Evolutionary conservation across 2,797 vertebrate genomes (phyloP).

Genomic region (Syndactyla subalaris): DNA sequence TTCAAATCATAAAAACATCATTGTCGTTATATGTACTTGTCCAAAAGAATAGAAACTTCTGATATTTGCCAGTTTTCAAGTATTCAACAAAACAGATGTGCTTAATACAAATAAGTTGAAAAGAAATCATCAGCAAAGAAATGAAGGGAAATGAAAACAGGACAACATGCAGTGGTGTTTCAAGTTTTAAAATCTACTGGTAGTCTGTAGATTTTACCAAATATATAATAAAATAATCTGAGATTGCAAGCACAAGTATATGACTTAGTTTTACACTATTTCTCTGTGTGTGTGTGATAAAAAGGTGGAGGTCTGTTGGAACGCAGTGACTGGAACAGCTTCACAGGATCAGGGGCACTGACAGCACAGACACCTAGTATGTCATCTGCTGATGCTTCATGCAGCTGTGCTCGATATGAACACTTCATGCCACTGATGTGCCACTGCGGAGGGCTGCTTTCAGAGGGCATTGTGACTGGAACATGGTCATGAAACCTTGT

Average conservation of each 20-base stretch:
- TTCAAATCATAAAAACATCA: constrained; percentile 19
- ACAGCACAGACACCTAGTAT: not conserved
- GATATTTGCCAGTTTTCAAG: not conserved
- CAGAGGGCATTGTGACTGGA: not conserved
- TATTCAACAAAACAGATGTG: constrained; percentile 22
- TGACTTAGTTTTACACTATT: not conserved
- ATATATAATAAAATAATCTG: not conserved
- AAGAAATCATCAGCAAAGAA: not conserved
- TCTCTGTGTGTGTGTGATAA: rapidly evolving
- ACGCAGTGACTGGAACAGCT: not conserved
- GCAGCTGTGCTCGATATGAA: rapidly evolving
- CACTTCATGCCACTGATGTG: rapidly evolving
- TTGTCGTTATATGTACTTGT: not conserved
- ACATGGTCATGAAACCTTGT: rapidly evolving
- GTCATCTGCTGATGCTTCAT: not conserved
- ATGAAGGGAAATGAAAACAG: not conserved
- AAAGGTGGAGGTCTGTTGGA: not conserved
- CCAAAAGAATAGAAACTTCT: constrained; percentile 1
- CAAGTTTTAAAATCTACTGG: not conserved
- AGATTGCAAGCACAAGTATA: not conserved
- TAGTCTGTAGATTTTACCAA: not conserved
- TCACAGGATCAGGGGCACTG: not conserved
- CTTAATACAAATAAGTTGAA: not conserved
- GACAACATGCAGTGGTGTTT: not conserved
- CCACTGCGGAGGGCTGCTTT: rapidly evolving